phyloP scores from a whole-genome alignment of 2,113 vertebrate genomes.

The Corydoras sp. region DNA sequence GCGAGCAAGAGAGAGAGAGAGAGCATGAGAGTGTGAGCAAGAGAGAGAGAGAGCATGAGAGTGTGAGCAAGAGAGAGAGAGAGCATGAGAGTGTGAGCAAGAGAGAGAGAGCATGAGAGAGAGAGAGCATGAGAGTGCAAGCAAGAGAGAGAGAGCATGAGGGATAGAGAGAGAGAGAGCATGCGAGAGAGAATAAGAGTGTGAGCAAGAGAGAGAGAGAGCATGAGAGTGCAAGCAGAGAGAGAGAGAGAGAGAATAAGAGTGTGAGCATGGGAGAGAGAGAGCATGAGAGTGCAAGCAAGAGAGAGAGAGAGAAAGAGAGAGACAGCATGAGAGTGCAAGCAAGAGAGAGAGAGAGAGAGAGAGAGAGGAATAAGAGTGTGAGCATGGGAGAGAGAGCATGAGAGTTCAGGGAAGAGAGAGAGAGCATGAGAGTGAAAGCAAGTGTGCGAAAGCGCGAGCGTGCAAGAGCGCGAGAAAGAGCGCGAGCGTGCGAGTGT shows the following conservation, averaged over 20 bases:
- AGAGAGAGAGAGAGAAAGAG: neutral
- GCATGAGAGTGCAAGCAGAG: too few species aligned
- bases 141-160: neutral
- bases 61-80: too few species aligned
- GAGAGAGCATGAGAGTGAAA: neutral
- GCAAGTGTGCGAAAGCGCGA: neutral
- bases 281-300: neutral
- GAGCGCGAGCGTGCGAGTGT: neutral
- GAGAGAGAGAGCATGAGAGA: too few species aligned
- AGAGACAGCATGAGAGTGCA: too few species aligned
- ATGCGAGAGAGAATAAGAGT: too few species aligned
- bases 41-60: too few species aligned
- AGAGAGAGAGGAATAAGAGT: neutral
- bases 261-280: neutral
- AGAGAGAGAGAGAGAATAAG: neutral
- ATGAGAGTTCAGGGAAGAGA: neutral
- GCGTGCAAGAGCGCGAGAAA: neutral
- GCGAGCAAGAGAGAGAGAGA: too few species aligned
- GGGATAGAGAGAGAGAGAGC: neutral
- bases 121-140: neutral
- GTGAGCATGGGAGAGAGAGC: neutral
- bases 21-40: too few species aligned
- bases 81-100: too few species aligned
- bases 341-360: neutral
- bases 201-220: neutral